phyloP scores from a whole-genome alignment of 2,113 vertebrate genomes.

The Callocephalon fimbriatum region DNA sequence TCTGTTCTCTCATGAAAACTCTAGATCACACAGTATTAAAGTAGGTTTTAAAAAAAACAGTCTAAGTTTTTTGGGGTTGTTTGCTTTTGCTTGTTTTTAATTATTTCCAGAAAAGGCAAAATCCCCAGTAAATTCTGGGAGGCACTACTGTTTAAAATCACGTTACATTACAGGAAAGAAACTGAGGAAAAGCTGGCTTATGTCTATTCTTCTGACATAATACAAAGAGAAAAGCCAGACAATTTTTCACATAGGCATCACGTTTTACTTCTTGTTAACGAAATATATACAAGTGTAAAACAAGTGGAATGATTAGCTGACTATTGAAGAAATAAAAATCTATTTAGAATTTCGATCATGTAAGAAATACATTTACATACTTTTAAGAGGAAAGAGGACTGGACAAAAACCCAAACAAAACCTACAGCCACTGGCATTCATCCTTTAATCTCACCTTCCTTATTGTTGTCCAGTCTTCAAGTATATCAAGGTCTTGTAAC shows the following conservation, averaged over 20 bases:
- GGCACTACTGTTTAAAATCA: neutral
- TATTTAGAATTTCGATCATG: neutral
- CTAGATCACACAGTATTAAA: neutral
- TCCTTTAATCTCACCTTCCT: constrained; percentile 85
- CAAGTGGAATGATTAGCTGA: neutral
- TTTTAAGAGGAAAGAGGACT: neutral
- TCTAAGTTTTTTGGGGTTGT: neutral
- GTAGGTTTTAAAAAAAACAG: neutral
- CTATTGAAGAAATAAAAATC: neutral
- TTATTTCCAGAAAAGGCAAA: neutral
- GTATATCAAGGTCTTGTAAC: constrained; percentile 96
- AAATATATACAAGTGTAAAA: neutral
- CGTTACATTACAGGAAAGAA: neutral
- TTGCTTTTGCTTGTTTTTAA: neutral
- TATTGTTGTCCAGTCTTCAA: constrained; percentile 98
- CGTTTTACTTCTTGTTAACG: neutral
- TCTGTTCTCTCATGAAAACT: neutral
- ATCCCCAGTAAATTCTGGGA: neutral
- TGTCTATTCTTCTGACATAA: neutral
- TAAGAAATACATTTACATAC: neutral
- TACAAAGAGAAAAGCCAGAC: neutral
- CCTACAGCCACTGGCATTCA: neutral
- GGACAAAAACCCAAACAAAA: neutral
- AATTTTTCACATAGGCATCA: neutral
- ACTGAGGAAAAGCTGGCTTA: neutral